Evolutionary conservation across 30 jellyfish, hydroid and myxozoan species (phyloP).

Genomic region (Phacellophora camtschatica): DNA sequence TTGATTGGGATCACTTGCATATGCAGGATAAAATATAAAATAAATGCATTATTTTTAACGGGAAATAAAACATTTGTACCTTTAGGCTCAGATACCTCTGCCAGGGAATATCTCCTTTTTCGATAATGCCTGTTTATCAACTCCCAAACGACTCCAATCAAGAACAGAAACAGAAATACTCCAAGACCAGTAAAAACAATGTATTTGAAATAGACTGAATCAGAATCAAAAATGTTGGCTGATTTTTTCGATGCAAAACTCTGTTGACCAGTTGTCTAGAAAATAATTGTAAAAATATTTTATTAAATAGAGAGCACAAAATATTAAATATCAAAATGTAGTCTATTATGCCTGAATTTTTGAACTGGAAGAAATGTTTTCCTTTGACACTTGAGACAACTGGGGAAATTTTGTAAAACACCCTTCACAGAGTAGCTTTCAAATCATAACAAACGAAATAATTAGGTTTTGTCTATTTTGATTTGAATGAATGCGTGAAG

Average conservation of each 20-base stretch:
- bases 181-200: slow-evolving; percentile 71
- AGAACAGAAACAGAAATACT: slow-evolving; percentile 31
- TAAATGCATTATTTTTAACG: no score
- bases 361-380: no score
- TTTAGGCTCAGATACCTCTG: slow-evolving; percentile 34
- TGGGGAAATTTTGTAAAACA: no score
- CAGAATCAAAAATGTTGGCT: slow-evolving; percentile 75
- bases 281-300: not conserved
- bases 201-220: slow-evolving; percentile 67
- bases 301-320: not conserved
- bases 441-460: no score
- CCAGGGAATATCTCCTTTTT: not conserved
- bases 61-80: no score
- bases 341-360: not conserved
- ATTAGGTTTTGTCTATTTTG: no score
- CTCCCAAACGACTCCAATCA: slow-evolving; percentile 89
- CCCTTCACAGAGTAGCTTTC: no score
- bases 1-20: no score
- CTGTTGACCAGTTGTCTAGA: slow-evolving; percentile 43
- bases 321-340: not conserved
- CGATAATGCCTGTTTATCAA: slow-evolving; percentile 39
- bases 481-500: no score
- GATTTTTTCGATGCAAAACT: slow-evolving; percentile 67
- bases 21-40: no score
- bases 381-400: no score